These are phyloP conservation scores for Epinotia bilunana DNA, from an alignment of 2,888 invertebrate genomes.

Conservation along the genomic window DNA sequence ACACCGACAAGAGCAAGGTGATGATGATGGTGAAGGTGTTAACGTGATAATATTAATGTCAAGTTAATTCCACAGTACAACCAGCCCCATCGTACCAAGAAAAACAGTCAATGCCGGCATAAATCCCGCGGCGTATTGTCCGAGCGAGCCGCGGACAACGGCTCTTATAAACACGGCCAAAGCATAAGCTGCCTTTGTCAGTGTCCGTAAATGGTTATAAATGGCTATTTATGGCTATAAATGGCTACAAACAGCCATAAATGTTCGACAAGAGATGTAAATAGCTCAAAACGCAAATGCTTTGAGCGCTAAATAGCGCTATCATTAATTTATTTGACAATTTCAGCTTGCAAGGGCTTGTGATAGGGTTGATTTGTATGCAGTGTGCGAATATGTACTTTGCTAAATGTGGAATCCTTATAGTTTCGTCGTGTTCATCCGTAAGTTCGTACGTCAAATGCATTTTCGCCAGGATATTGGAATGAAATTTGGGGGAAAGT, in stretches of 20 bases:
- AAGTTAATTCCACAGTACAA: slow-evolving; percentile 46
- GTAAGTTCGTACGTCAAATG: no score
- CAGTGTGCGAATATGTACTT: neutral
- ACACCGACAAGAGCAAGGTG: no score
- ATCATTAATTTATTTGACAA: slow-evolving; percentile 62
- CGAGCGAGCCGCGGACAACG: slow-evolving; percentile 54
- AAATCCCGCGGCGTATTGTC: slow-evolving; percentile 67
- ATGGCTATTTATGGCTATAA: slow-evolving; percentile 48
- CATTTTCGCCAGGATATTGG: no score
- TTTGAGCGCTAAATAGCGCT: slow-evolving; percentile 55
- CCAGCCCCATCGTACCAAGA: slow-evolving; percentile 61
- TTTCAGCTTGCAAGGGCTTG: slow-evolving; percentile 14
- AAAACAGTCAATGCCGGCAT: slow-evolving; percentile 69
- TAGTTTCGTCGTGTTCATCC: no score
- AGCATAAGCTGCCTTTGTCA: slow-evolving; percentile 60
- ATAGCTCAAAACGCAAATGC: slow-evolving; percentile 53
- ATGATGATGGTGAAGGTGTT: neutral
- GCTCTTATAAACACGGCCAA: slow-evolving; percentile 64
- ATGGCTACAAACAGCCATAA: slow-evolving; percentile 58
- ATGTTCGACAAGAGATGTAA: slow-evolving; percentile 55
- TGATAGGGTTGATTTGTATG: slow-evolving; percentile 15
- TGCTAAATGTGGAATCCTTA: neutral
- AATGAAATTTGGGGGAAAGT: no score
- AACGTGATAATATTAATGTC: slow-evolving; percentile 6
- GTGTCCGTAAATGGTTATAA: slow-evolving; percentile 57